Evolutionary conservation across 1,140 invertebrate species (phyloP), one percentile per base, ranked within the genome.

Genomic region (Lamellibrachia luymesi): DNA sequence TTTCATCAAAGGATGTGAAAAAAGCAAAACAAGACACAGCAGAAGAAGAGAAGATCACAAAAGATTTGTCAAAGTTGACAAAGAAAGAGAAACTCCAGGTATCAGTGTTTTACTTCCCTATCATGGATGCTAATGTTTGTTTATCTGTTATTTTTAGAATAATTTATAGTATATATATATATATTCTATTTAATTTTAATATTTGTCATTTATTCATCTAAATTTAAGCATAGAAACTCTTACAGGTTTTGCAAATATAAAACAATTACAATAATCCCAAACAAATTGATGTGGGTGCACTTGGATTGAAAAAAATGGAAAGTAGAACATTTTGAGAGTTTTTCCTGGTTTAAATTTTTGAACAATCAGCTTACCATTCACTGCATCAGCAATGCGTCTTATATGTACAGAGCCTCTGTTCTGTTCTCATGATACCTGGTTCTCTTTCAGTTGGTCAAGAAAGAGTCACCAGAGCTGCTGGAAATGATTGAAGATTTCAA

Each of bases 391-490:
- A 38, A 38, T 38, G 38, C 38, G 38, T 1, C 38, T 38, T 38
- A 38, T 38, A 38, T 38, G 38, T 38, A 38, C 38, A 38, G 38
- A 38, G 38, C 38, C 38, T 38, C 38, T 38, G 38, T 38, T 38
- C 6, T 56, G 52, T 56, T 56, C 6, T 56, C 13, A 56, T 56
- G 52, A 56, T 6, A 13, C 52, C 52, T 56, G 64, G 2, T 80
- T 80, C 64, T 80, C 13, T 17, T 80, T 22, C 17, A 80, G 64
- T 80, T 80, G 91, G 95, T 98, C 90, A 97, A 98, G 95, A 98
- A 98, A 95, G 98, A 98, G 96, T 98, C 98, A 90, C 98, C 98
- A 51, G 98, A 98, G 96, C 97, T 98, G 95, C 94, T 97, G 91
- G 97, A 97, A 1, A 96, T 99, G 13, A 96, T 98, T 50, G 96